Conservation (phyloP, 2,888 invertebrate species). For the Pecten maximus region DNA sequence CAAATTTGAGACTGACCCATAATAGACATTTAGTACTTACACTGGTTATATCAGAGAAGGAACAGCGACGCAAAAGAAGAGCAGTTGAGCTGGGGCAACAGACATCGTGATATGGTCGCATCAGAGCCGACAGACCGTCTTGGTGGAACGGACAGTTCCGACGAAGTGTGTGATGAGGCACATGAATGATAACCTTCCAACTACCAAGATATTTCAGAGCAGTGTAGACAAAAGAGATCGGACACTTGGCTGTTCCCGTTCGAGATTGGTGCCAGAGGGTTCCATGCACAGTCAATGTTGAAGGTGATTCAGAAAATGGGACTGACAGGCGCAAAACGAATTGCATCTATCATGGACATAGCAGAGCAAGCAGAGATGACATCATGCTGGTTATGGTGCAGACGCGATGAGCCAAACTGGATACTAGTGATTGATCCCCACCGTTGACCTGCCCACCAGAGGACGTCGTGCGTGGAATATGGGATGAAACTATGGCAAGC, state of each 20-base stretch:
- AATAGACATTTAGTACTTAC: too few species aligned
- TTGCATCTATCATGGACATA: not conserved
- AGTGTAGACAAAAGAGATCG: too few species aligned
- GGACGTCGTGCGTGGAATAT: too few species aligned
- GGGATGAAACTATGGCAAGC: too few species aligned
- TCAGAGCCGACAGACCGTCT: not conserved
- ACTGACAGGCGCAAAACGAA: not conserved
- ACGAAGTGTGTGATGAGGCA: not conserved
- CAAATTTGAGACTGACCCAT: too few species aligned
- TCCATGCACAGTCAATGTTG: not conserved
- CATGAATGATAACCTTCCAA: too few species aligned
- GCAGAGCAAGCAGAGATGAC: not conserved
- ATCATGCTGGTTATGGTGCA: not conserved
- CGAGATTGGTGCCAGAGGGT: not conserved
- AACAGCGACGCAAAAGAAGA: slow-evolving; percentile 21
- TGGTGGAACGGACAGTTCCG: not conserved
- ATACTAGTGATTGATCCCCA: too few species aligned
- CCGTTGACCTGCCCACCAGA: too few species aligned
- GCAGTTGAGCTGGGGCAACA: slow-evolving; percentile 40
- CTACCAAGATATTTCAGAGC: too few species aligned
- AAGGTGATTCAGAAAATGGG: not conserved
- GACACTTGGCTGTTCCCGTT: not conserved
- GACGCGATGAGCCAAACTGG: too few species aligned
- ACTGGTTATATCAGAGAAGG: not conserved
- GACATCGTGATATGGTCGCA: not conserved